phyloP scores from a whole-genome alignment of 1,140 invertebrate genomes.

The Caligus rogercresseyi region DNA sequence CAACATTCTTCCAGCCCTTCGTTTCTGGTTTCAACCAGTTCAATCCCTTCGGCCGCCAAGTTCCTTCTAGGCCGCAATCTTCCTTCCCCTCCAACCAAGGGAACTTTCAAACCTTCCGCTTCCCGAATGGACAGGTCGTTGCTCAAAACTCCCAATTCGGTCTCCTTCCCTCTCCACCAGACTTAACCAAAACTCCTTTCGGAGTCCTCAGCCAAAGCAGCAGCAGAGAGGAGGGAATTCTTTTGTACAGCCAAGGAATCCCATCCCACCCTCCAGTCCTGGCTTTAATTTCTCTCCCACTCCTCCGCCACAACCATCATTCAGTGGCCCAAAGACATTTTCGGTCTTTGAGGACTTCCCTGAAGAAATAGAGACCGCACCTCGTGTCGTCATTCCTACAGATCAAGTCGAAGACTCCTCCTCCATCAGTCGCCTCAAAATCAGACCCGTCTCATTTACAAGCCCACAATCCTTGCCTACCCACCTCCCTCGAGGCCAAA shows the following conservation, averaged over 20 bases:
- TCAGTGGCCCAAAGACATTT: neutral
- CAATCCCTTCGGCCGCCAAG: slow-evolving; percentile 14
- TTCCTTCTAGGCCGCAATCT: neutral
- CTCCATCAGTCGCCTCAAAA: neutral
- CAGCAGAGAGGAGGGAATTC: too few species aligned
- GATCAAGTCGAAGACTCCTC: slow-evolving; percentile 5
- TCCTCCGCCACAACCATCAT: neutral
- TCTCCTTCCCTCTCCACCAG: neutral
- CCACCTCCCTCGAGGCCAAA: neutral
- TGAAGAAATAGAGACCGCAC: neutral
- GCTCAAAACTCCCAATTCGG: slow-evolving; percentile 9
- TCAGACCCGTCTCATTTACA: neutral
- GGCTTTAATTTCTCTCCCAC: neutral
- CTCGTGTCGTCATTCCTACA: neutral
- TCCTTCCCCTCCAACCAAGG: neutral
- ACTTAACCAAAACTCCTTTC: neutral
- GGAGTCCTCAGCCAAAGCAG: slow-evolving; percentile 5
- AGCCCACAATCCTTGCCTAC: neutral
- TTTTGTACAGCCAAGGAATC: too few species aligned
- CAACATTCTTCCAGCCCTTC: slow-evolving; percentile 11
- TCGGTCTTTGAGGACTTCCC: neutral
- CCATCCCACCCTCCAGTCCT: too few species aligned
- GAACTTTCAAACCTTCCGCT: slow-evolving; percentile 12
- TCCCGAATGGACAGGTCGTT: slow-evolving; percentile 6
- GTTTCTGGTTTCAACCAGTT: slow-evolving; percentile 12